These are phyloP conservation scores for Philonicus albiceps DNA, from an alignment of 2,888 invertebrate species.

Conservation along the genomic window DNA sequence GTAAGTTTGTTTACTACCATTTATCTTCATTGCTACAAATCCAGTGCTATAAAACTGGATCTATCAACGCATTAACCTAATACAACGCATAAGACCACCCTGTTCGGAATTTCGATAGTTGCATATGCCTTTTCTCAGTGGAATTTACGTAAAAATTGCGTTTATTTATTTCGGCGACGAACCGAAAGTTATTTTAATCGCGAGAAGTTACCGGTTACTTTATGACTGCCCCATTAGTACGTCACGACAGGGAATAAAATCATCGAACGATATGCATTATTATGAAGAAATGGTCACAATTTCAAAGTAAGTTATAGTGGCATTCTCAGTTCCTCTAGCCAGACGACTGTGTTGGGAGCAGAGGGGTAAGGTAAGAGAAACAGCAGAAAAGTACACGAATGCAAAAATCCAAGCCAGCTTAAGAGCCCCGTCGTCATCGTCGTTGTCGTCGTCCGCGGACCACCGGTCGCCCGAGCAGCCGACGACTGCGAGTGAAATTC, in stretches of 20 bases:
- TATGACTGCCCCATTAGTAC: neutral
- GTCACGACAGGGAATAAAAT: conserved; percentile 42
- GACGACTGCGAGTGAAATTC: conserved; percentile 34
- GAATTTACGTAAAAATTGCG: neutral
- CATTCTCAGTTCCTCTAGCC: neutral
- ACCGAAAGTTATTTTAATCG: neutral
- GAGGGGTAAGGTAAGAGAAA: neutral
- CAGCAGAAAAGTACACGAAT: conserved; percentile 1
- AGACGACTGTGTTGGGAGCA: neutral
- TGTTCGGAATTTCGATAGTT: neutral
- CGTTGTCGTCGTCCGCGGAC: neutral
- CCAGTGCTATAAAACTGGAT: neutral
- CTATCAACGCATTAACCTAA: neutral
- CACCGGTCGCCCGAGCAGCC: neutral
- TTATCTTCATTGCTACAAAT: neutral
- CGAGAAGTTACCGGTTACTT: neutral
- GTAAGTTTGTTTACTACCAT: too few species aligned
- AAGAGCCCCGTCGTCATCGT: neutral
- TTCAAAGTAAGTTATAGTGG: neutral
- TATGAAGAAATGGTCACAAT: conserved; percentile 8
- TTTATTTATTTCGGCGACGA: neutral
- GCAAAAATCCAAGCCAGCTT: neutral
- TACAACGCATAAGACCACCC: neutral
- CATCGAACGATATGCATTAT: conserved; percentile 40
- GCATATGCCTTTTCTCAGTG: neutral